phyloP scores from a whole-genome alignment of 1,140 invertebrate genomes.

The Calycopis cecrops region DNA sequence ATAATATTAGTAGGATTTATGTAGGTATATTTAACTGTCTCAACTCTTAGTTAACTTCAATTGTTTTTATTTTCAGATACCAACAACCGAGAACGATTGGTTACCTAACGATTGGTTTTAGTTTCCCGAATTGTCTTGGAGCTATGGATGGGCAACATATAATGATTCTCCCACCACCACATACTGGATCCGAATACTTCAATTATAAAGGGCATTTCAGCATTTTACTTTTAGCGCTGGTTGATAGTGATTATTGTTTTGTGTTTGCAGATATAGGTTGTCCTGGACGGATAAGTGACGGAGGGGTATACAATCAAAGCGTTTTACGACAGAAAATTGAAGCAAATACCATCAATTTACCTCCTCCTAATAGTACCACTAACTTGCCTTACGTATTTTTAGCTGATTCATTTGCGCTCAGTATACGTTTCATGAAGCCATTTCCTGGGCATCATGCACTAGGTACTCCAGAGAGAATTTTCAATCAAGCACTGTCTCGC shows the following conservation, averaged over 20 bases:
- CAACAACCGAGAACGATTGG: no score
- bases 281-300: slow-evolving; percentile 55
- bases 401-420: no score
- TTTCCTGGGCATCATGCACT: slow-evolving; percentile 49
- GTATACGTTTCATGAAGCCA: slow-evolving; percentile 62
- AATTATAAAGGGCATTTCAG: slow-evolving; percentile 75
- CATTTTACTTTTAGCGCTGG: slow-evolving; percentile 70
- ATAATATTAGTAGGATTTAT: no score
- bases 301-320: slow-evolving; percentile 45
- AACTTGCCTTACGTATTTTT: no score
- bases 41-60: slow-evolving; percentile 8
- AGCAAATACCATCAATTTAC: no score
- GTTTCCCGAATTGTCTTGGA: no score
- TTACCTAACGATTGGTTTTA: slow-evolving; percentile 33
- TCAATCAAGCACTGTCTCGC: no score
- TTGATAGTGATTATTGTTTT: slow-evolving; percentile 71
- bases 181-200: slow-evolving; percentile 62
- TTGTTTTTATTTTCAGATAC: no score
- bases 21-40: no score
- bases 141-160: slow-evolving; percentile 76
- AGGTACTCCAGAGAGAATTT: no score
- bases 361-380: no score
- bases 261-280: slow-evolving; percentile 58
- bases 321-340: slow-evolving; percentile 68
- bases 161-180: slow-evolving; percentile 44